Evolutionary conservation across 37 sponge, comb jelly and placozoan genomes (phyloP), one percentile per base, ranked within the genome.

Genomic region (Hexactinellida sp.): DNA sequence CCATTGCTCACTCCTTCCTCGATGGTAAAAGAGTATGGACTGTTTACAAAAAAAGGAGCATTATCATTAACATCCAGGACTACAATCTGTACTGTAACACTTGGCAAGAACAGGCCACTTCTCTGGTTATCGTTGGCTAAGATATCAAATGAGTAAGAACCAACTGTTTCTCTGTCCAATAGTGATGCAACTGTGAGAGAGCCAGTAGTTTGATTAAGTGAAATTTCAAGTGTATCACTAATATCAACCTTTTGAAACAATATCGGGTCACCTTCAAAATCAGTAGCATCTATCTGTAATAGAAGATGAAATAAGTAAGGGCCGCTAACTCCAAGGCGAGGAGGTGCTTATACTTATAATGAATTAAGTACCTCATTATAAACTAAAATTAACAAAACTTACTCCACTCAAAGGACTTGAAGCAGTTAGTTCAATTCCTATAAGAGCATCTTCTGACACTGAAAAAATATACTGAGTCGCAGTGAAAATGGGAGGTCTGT

Each of bases 61-160:
- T 85, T 85, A 30, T 85, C 86, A 85, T 85, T 85, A 39, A 85
- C 86, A 54, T 85, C 86, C 30, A 51, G 83, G 5, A 85, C 36
- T 5, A 47, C 54, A 85, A 85, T 54, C 37, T 39, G 39, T 36
- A 51, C 39, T 25, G 39, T 23, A 37, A 38, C 39, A 38, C 5
- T 83, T 32, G 76, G 76, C 28, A 63, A n/a, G 76, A 63, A 63
- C 13, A 21, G 28, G 34, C 25, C 34, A 32, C 30, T 28, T 63
- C 76, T 63, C 25, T 63, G 25, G 3, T 1, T 7, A 63, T 63
- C 76, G 13, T 63, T 63, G 3, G 76, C 76, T 25, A 23, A 32
- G 30, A 63, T 63, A 25, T 63, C 76, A n/a, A 63, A 63, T 21
- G 76, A 63, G 13, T 63, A 63, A 63, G 30, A 63, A 25, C 5